Conservation (phyloP, 2,797 vertebrate genomes). For the Poecile montanus region DNA sequence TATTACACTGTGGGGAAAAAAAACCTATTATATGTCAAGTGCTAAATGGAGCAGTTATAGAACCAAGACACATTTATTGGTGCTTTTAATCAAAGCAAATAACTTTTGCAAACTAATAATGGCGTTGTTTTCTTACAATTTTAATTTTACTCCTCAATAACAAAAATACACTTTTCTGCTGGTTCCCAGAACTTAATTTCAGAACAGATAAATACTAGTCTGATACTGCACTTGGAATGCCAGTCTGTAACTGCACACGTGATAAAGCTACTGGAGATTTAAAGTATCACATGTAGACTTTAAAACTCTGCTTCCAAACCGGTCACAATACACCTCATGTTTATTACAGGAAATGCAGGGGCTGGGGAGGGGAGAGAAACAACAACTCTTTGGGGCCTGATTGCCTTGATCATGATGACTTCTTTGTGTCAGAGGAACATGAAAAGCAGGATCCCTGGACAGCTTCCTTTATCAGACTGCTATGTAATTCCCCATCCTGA, state of each 20-base stretch:
- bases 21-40: conserved; percentile 78
- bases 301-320: not conserved
- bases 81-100: conserved; percentile 80
- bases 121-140: conserved; percentile 72
- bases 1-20: conserved; percentile 73
- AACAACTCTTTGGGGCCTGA: not conserved
- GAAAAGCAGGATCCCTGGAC: not conserved
- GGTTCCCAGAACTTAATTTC: conserved; percentile 55
- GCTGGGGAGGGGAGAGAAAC: not conserved
- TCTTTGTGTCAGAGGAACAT: not conserved
- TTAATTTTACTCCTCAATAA: conserved; percentile 75
- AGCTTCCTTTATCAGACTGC: not conserved
- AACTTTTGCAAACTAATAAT: conserved; percentile 76
- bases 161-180: conserved; percentile 68
- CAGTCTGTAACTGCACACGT: not conserved
- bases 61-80: conserved; percentile 75
- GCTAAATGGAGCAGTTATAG: conserved; percentile 80
- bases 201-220: conserved; percentile 17
- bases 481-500: not conserved
- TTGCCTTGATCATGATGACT: not conserved
- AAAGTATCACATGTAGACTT: not conserved
- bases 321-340: not conserved
- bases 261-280: not conserved
- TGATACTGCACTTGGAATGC: not conserved
- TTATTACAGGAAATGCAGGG: not conserved